These are phyloP conservation scores for Halictus rubicundus DNA, from an alignment of 1,140 invertebrate genomes.

Conservation along the genomic window DNA sequence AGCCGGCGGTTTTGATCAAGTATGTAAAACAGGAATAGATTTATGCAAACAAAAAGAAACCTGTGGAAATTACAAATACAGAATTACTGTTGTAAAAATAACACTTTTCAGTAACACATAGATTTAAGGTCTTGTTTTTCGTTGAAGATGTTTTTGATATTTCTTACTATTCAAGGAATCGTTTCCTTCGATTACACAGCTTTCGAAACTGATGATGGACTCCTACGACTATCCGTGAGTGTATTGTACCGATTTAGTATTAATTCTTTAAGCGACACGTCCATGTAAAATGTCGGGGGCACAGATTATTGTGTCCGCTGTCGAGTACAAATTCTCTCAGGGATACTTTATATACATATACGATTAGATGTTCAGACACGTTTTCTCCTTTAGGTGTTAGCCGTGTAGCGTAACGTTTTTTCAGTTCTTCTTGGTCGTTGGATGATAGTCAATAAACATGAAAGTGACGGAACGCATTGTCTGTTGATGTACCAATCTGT, in stretches of 20 bases:
- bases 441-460: slow-evolving; percentile 50
- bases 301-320: background rate
- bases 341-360: slow-evolving; percentile 38
- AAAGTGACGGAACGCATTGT: slow-evolving; percentile 34
- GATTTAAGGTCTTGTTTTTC: background rate
- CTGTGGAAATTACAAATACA: background rate
- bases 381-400: background rate
- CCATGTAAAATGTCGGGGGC: background rate
- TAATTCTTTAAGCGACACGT: slow-evolving; percentile 22
- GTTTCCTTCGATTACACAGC: background rate
- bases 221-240: background rate
- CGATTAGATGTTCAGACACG: background rate
- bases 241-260: slow-evolving; percentile 40
- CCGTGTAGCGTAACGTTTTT: background rate
- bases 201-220: background rate
- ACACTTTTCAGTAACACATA: background rate
- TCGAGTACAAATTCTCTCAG: slow-evolving; percentile 58
- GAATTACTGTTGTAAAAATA: background rate
- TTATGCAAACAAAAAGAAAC: no score
- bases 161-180: background rate
- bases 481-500: slow-evolving; percentile 45
- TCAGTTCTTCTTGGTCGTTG: slow-evolving; percentile 6
- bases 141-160: no score
- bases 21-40: no score
- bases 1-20: background rate